These are phyloP conservation scores for Eupelmus urozonus DNA, from an alignment of 2,888 invertebrate genomes.

Conservation along the genomic window DNA sequence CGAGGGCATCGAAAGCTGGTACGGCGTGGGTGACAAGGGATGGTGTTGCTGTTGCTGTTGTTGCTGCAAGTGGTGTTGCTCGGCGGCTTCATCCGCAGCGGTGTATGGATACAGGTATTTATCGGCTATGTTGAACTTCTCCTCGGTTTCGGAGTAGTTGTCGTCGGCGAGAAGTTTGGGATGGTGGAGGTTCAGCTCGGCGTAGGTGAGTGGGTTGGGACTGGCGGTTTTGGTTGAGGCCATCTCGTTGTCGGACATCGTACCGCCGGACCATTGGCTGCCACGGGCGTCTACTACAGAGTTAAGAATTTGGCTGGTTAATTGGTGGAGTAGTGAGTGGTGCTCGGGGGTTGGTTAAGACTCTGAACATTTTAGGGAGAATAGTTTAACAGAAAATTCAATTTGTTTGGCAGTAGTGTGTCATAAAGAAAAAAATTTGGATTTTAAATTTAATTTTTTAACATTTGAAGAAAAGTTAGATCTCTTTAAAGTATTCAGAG, in stretches of 20 bases:
- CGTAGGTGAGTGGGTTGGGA: constrained; percentile 87
- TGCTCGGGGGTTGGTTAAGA: too few relatives aligned
- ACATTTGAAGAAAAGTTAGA: too few relatives aligned
- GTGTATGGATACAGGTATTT: constrained; percentile 93
- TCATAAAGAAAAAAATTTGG: too few relatives aligned
- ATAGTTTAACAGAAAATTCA: background rate
- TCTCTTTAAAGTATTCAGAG: too few relatives aligned
- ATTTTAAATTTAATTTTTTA: background rate
- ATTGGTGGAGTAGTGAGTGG: too few relatives aligned
- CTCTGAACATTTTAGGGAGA: constrained; percentile 9
- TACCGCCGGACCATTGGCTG: constrained; percentile 88
- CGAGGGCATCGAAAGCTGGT: constrained; percentile 75
- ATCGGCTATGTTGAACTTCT: constrained; percentile 83
- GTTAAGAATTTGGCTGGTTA: constrained; percentile 7
- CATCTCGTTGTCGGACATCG: constrained; percentile 87
- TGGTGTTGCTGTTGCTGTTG: constrained; percentile 58
- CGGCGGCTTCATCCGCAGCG: constrained; percentile 78
- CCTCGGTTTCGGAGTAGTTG: constrained; percentile 75
- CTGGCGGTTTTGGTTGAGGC: constrained; percentile 81
- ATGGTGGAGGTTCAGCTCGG: constrained; percentile 81
- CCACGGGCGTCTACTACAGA: constrained; percentile 70
- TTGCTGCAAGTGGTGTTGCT: constrained; percentile 22
- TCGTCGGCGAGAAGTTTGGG: constrained; percentile 73
- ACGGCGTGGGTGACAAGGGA: constrained; percentile 74
- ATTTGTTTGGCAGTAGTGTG: background rate